phyloP scores from a whole-genome alignment of 2,797 vertebrate species.

The Gorsachius magnificus region DNA sequence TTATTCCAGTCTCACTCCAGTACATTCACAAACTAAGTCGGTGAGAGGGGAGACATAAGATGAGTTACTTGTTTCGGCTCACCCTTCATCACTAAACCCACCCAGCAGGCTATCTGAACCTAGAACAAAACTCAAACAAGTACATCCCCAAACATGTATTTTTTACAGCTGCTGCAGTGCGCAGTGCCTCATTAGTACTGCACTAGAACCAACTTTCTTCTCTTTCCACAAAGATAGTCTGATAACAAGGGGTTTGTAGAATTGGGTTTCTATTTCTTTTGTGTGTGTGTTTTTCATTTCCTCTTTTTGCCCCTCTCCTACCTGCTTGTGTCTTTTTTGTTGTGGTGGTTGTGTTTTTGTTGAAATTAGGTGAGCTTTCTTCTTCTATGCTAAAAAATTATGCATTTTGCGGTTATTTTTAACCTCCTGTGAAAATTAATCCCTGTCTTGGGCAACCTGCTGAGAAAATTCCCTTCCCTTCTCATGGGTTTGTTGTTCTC shows the following conservation, averaged over 20 bases:
- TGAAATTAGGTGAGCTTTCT: neutral
- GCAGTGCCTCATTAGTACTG: neutral
- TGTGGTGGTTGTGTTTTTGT: neutral
- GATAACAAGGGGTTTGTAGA: neutral
- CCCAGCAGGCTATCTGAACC: neutral
- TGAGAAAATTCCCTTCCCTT: slow-evolving; percentile 2
- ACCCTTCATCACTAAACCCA: neutral
- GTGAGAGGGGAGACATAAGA: neutral
- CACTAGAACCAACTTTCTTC: neutral
- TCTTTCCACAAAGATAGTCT: neutral
- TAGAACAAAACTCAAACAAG: neutral
- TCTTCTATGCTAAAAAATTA: neutral
- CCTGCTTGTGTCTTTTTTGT: neutral
- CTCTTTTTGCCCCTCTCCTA: neutral
- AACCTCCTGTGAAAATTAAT: neutral
- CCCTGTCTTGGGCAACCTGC: neutral
- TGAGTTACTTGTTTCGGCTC: neutral
- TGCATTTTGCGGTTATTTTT: neutral
- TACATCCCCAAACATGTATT: neutral
- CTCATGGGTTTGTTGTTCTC: accelerated
- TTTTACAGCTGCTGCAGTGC: neutral
- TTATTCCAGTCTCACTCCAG: neutral
- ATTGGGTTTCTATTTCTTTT: neutral
- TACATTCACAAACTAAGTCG: accelerated
- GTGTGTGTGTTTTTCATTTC: neutral